Evolutionary conservation across 2,888 invertebrate species (phyloP).

Genomic region (Gymnosoma rotundatum): DNA sequence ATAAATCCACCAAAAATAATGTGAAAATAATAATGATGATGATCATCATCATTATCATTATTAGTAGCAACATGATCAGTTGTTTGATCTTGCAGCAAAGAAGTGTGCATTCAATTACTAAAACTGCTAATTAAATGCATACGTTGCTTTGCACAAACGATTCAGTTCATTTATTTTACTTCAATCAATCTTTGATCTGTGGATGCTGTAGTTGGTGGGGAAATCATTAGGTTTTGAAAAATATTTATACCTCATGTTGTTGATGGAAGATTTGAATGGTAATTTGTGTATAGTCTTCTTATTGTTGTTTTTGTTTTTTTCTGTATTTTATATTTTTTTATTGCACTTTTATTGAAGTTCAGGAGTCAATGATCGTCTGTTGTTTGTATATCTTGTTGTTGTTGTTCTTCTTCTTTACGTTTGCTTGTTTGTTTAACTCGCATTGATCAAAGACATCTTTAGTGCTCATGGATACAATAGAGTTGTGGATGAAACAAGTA

Average conservation of each 20-base stretch:
- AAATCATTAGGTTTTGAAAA: not conserved
- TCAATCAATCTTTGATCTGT: slow-evolving; percentile 66
- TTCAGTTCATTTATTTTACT: slow-evolving; percentile 52
- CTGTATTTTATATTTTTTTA: slow-evolving; percentile 31
- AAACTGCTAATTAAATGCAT: slow-evolving; percentile 64
- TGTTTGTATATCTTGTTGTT: slow-evolving; percentile 10
- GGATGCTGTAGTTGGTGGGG: slow-evolving; percentile 34
- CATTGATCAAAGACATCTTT: slow-evolving; percentile 57
- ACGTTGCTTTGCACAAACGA: slow-evolving; percentile 38
- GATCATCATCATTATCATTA: slow-evolving; percentile 34
- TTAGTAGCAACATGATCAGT: slow-evolving; percentile 48
- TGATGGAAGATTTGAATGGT: slow-evolving; percentile 65
- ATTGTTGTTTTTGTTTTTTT: not conserved
- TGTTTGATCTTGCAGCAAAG: slow-evolving; percentile 58
- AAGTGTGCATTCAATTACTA: slow-evolving; percentile 39
- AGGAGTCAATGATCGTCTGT: slow-evolving; percentile 71
- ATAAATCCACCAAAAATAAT: slow-evolving; percentile 47
- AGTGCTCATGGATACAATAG: slow-evolving; percentile 16
- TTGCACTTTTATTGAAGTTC: slow-evolving; percentile 71
- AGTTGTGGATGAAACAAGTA: slow-evolving; percentile 42
- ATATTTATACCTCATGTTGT: slow-evolving; percentile 55
- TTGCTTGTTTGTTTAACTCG: slow-evolving; percentile 31
- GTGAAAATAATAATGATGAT: slow-evolving; percentile 53
- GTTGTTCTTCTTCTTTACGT: not conserved
- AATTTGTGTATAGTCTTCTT: slow-evolving; percentile 56